Percentiles rank a stretch among this genome's conserved stretches.
Evolutionary conservation across 1,140 invertebrate genomes (phyloP).

Genomic region (Drosophila navojoa): DNA sequence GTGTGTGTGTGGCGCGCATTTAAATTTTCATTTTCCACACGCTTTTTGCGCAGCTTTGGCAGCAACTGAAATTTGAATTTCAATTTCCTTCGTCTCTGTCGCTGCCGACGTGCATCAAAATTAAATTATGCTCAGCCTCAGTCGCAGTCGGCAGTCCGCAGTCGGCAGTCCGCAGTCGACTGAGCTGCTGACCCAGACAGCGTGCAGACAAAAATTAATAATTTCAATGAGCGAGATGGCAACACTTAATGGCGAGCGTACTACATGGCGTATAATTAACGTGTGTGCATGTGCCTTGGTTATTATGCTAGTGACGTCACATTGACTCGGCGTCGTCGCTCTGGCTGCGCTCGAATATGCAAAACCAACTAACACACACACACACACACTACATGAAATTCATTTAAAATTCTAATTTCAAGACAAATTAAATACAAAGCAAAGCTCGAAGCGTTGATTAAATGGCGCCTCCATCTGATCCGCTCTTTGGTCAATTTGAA

Average conservation of each 20-base stretch:
- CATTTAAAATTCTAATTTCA: constrained; percentile 82
- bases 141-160: constrained; percentile 19
- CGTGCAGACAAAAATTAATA: constrained; percentile 79
- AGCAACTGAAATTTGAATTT: constrained; percentile 77
- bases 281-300: constrained; percentile 67
- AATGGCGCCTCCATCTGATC: constrained; percentile 72
- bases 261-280: constrained; percentile 81
- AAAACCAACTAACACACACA: constrained; percentile 52
- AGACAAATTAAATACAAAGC: constrained; percentile 78
- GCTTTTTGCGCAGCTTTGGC: constrained; percentile 46
- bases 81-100: constrained; percentile 61
- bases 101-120: constrained; percentile 69
- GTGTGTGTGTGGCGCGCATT: constrained; percentile 58
- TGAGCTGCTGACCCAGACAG: constrained; percentile 74
- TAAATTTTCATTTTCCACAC: constrained; percentile 77
- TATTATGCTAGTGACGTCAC: constrained; percentile 79
- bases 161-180: constrained; percentile 21
- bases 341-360: constrained; percentile 63
- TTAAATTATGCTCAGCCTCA: constrained; percentile 78
- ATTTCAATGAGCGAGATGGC: constrained; percentile 55
- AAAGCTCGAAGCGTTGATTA: constrained; percentile 73
- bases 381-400: constrained; percentile 38
- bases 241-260: constrained; percentile 50
- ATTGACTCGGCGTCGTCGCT: constrained; percentile 9
- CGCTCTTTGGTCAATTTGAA: constrained; percentile 64